Conservation (phyloP, 2,888 invertebrate genomes). For the Leucoptera coffeella region DNA sequence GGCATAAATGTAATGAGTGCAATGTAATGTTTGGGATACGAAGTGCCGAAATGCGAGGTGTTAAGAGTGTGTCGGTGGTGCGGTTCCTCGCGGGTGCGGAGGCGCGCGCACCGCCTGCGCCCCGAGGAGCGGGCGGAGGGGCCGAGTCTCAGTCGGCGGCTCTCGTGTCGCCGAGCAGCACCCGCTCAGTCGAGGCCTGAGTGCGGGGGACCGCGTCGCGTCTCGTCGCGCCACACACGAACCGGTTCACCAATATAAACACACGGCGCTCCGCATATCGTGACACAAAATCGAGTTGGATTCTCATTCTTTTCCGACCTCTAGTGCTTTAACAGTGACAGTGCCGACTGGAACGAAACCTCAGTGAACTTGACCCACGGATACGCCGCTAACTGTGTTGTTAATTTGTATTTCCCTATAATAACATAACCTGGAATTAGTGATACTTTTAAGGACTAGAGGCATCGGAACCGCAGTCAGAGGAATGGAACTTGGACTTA, state of each 20-base stretch:
- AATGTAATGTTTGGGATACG: no score
- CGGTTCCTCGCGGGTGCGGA: slow-evolving; percentile 7
- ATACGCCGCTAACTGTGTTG: slow-evolving; percentile 36
- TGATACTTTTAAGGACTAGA: no score
- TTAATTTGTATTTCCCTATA: slow-evolving; percentile 42
- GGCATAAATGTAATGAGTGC: no score
- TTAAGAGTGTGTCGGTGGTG: background rate
- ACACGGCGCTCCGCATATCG: slow-evolving; percentile 19
- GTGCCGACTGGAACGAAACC: no score
- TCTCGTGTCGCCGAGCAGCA: slow-evolving; percentile 22
- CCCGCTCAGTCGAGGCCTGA: slow-evolving; percentile 26
- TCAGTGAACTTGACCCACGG: slow-evolving; percentile 37
- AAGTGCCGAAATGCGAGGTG: background rate
- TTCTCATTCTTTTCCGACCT: no score
- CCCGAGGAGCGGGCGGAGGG: slow-evolving; percentile 13
- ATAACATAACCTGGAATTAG: slow-evolving; percentile 53
- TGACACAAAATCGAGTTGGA: slow-evolving; percentile 13
- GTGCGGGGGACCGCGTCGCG: slow-evolving; percentile 17
- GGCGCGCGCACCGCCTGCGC: slow-evolving; percentile 37
- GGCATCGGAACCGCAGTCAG: no score
- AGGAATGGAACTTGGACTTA: no score
- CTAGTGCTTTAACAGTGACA: no score
- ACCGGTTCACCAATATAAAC: slow-evolving; percentile 20
- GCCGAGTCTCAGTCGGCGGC: slow-evolving; percentile 11
- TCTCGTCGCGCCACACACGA: slow-evolving; percentile 15